phyloP scores from a whole-genome alignment of 2,113 vertebrate species.

The Seriola quinqueradiata region DNA sequence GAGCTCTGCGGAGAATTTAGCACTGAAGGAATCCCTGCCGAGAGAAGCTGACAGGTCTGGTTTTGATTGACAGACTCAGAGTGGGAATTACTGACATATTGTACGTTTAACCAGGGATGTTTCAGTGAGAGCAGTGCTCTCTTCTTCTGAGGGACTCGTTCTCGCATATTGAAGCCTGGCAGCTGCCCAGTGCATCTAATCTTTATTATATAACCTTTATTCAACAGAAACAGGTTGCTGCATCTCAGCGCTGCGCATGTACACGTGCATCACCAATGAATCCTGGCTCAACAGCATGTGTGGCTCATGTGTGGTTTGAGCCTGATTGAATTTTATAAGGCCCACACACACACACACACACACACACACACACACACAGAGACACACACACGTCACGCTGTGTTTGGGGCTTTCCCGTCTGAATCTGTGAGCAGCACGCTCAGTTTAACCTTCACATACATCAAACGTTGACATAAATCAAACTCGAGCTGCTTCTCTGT shows the following conservation, averaged over 20 bases:
- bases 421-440: slow-evolving; percentile 51
- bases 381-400: not conserved
- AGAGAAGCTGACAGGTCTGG: no score
- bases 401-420: slow-evolving; percentile 40
- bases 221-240: not conserved
- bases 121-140: no score
- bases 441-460: slow-evolving; percentile 56
- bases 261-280: not conserved
- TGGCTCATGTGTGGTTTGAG: slow-evolving; percentile 44
- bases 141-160: no score
- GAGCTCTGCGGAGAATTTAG: no score
- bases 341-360: slow-evolving; percentile 8
- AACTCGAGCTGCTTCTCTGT: slow-evolving; percentile 33
- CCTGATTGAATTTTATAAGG: slow-evolving; percentile 34
- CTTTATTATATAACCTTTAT: not conserved
- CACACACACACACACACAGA: slow-evolving; percentile 23
- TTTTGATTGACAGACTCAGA: no score
- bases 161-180: no score
- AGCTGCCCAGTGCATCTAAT: not conserved
- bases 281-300: slow-evolving; percentile 33
- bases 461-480: slow-evolving; percentile 67
- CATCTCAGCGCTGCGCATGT: not conserved
- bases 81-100: no score
- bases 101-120: no score
- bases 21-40: no score